phyloP scores from a whole-genome alignment of 2,888 invertebrate genomes.

The Resseliella maxima region DNA sequence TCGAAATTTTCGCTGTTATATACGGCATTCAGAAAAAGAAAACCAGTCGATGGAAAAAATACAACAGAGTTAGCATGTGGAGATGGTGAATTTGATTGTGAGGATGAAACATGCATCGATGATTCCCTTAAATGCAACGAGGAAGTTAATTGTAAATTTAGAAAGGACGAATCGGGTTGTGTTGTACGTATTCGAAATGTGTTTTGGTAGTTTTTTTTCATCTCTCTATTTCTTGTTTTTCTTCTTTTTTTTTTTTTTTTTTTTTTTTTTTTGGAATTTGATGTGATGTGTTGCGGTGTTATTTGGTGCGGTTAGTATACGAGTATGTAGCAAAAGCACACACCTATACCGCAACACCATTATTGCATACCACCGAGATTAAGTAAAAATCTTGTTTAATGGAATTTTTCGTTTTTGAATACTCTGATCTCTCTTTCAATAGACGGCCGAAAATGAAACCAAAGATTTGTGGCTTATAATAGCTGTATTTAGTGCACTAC shows the following conservation, averaged over 20 bases:
- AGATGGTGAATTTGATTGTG: slow-evolving; percentile 81
- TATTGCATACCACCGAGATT: neutral
- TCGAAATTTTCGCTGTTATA: slow-evolving; percentile 78
- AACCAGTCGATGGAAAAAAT: slow-evolving; percentile 15
- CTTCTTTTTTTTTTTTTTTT: slow-evolving; percentile 42
- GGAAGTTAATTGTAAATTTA: slow-evolving; percentile 82
- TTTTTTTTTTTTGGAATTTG: neutral
- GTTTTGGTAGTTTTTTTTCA: neutral
- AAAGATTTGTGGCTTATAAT: slow-evolving; percentile 86
- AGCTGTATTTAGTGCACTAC: slow-evolving; percentile 86
- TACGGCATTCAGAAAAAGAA: slow-evolving; percentile 78
- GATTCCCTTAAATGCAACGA: slow-evolving; percentile 76
- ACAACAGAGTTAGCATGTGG: slow-evolving; percentile 66
- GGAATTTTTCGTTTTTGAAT: neutral
- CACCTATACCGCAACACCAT: too few species aligned
- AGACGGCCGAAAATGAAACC: slow-evolving; percentile 63
- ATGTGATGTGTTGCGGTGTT: neutral
- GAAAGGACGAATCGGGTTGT: slow-evolving; percentile 78
- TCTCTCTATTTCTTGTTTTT: too few species aligned
- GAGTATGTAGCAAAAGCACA: neutral
- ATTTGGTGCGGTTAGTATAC: neutral
- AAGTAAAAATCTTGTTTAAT: too few species aligned
- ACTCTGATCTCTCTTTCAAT: neutral
- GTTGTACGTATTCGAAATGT: slow-evolving; percentile 63
- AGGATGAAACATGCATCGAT: slow-evolving; percentile 88